Conservation (phyloP, 2,113 vertebrate species). For the Edolisoma coerulescens region DNA sequence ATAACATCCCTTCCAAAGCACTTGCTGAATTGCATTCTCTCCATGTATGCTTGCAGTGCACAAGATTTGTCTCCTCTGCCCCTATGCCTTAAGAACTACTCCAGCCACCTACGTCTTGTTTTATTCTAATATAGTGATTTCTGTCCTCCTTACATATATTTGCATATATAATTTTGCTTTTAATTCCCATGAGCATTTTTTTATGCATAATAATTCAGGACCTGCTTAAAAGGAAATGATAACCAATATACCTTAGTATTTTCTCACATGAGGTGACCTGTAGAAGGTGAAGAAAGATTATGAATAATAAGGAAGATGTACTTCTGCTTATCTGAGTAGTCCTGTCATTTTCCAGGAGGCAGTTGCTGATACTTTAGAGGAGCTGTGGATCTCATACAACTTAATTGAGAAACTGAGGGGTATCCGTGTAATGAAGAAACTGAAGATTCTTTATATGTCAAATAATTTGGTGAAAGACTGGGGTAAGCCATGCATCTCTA, state of each 20-base stretch:
- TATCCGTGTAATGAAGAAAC: constrained; percentile 88
- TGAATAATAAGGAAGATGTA: background rate
- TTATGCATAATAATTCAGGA: background rate
- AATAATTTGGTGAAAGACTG: constrained; percentile 98
- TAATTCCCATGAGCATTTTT: background rate
- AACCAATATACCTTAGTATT: background rate
- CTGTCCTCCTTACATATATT: background rate
- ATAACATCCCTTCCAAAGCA: background rate
- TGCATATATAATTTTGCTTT: background rate
- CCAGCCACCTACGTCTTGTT: background rate
- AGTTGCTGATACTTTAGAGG: constrained; percentile 88
- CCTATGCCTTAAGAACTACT: background rate
- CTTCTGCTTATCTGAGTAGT: constrained; percentile 16
- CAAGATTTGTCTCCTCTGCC: background rate
- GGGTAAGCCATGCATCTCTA: constrained; percentile 75
- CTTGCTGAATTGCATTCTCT: background rate
- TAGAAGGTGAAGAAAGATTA: background rate
- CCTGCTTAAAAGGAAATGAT: background rate
- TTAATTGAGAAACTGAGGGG: constrained; percentile 94
- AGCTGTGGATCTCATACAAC: constrained; percentile 98
- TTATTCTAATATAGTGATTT: background rate
- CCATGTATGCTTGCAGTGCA: background rate
- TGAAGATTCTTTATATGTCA: constrained; percentile 94
- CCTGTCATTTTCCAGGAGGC: constrained; percentile 80
- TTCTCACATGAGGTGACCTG: background rate